Base-by-base conservation (phyloP, 1,140 invertebrate genomes). In the Macrosteles quadrilineatus region DNA sequence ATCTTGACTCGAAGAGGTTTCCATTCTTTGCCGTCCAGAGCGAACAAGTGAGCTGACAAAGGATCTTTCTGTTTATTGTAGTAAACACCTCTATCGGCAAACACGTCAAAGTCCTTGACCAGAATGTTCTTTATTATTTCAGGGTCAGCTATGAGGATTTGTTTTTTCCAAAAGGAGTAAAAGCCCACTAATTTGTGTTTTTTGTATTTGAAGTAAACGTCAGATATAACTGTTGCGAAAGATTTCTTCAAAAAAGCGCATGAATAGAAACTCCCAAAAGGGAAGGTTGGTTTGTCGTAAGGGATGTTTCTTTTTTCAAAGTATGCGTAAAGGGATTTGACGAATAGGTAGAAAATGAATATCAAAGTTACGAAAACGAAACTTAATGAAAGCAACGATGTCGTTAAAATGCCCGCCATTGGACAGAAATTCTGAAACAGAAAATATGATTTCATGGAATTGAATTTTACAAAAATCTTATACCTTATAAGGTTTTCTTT, bases 1-100 rank as follows among this genome's bases (percentile, higher is more conserved):
- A 88, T 79, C 68, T 87, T 84, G 9, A 82, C 80, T 53, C 87
- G 78, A 21, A 88, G 78, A 40, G 82, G 76, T 59, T 83, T 83
- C 88, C 87, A 90, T 25, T 81, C 78, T 12, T 82, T 79, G 12
- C 83, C 85, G 71, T 81, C 79, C 63, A 83, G 74, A 32, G 81
- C 79, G 29, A 85, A 81, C 11, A 85, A 72, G 75, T 85, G 82
- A 25, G 79, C 80, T 14, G 79, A 77, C 9, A 86, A 53, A n/a
- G 85, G 78, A 71, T 86, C 84, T 67, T 83, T 78, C 0, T 80
- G 75, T 14, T 81, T 80, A 66, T 80, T 81, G 17, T 75, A 76
- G 75, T 77, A 82, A 50, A 83, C 77, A 73, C 81, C 81, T 17
- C 80, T 76, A 71, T 83, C 81, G 63, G 81, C 75, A 70, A 87